Evolutionary conservation across 2,797 vertebrate species (phyloP), one percentile per base, ranked within the genome.

Genomic region (Pseudomugil tenellus): DNA sequence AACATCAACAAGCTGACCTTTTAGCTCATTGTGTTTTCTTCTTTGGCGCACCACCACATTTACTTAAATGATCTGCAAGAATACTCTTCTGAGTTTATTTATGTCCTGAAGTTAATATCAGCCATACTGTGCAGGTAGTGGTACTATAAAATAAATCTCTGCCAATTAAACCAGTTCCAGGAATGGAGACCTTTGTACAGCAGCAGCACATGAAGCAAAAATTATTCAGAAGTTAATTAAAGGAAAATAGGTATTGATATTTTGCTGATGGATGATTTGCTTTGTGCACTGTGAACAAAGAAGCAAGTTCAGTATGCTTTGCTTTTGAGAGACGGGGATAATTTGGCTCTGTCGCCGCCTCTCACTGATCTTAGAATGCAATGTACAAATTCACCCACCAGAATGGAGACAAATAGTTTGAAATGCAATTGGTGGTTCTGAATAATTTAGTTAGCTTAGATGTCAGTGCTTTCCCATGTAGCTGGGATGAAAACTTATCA

Each of bases 381-480:
- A 61, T 80, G 79, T 61, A 63, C 76, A 83, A 75, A 74, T 77
- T 69, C 77, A 70, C 72, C 58, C 65, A 58, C 77, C 59, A 41
- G 76, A 87, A 89, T 73, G 66, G 77, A 83, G 84, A 85, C 66
- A 77, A 83, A 84, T 77, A 72, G 77, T 87, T 80, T 73, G 56
- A 87, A 86, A 75, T 31, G 67, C 74, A 77, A 68, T 85, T 80
- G 83, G 86, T 39, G 4, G 57, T 67, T 81, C 54, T 87, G 71
- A 89, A 90, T 90, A 59, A 91, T 90, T 89, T 77, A 90, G 84
- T 75, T 29, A 52, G 61, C 81, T 81, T 61, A 59, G 73, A 86
- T 86, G 35, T 78, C 7, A 10, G 52, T 63, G 68, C 63, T 72
- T 49, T 63, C 41, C n/a, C 23, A 66, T 69, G 67, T 60, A 58